These are phyloP conservation scores for Myanophis thanlyinensis DNA, from an alignment of 2,113 vertebrate species.

Conservation along the genomic window DNA sequence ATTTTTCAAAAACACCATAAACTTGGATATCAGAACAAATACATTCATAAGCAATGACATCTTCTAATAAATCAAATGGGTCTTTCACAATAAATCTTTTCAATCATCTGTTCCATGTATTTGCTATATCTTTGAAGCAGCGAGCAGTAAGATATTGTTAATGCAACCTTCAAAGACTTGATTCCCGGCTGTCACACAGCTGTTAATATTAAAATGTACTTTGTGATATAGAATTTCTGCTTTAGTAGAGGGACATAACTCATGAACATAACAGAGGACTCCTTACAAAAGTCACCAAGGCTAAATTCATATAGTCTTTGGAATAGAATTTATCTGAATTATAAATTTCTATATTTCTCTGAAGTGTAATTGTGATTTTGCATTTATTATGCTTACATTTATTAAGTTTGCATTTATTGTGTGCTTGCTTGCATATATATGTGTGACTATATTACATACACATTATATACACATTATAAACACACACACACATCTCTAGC, in stretches of 20 bases:
- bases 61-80: background rate
- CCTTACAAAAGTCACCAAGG: background rate
- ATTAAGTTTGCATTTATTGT: background rate
- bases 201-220: background rate
- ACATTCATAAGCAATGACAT: background rate
- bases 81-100: background rate
- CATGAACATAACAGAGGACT: background rate
- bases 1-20: background rate
- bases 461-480: no score
- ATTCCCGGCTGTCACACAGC: background rate
- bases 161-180: background rate
- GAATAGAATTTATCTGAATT: background rate
- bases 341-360: background rate
- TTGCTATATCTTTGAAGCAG: background rate
- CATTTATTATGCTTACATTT: background rate
- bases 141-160: background rate
- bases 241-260: background rate
- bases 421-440: background rate
- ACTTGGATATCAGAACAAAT: background rate
- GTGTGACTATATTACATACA: no score
- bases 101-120: background rate
- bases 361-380: background rate
- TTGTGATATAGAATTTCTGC: background rate
- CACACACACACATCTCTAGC: no score
- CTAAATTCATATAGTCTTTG: background rate